These are phyloP conservation scores for Meteorus colon DNA, from an alignment of 2,888 invertebrate genomes.

Conservation along the genomic window DNA sequence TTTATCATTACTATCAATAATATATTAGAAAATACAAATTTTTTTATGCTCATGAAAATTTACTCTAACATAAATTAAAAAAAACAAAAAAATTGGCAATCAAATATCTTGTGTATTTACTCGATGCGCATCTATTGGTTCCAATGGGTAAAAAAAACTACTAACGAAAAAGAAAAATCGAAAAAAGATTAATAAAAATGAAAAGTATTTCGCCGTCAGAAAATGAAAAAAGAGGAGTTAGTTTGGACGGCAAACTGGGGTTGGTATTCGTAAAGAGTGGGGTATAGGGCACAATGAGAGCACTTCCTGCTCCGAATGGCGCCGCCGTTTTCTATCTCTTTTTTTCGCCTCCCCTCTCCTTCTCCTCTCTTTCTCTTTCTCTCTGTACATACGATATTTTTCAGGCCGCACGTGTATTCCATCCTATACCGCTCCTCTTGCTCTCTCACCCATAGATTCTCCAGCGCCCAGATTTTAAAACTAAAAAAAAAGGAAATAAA, in stretches of 20 bases:
- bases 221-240: slow-evolving; percentile 46
- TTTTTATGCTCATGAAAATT: slow-evolving; percentile 42
- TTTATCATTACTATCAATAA: background rate
- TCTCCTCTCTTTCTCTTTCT: slow-evolving; percentile 30
- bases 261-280: slow-evolving; percentile 43
- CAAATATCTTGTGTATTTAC: slow-evolving; percentile 14
- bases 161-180: background rate
- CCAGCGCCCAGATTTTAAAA: slow-evolving; percentile 7
- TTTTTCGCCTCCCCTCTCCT: slow-evolving; percentile 19
- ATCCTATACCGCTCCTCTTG: background rate
- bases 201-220: slow-evolving; percentile 22
- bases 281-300: slow-evolving; percentile 51
- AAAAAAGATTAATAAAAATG: slow-evolving; percentile 37
- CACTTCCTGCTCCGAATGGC: slow-evolving; percentile 52
- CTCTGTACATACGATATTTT: slow-evolving; percentile 40
- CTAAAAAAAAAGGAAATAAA: slow-evolving; percentile 23
- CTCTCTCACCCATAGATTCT: slow-evolving; percentile 3
- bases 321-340: slow-evolving; percentile 45
- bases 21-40: slow-evolving; percentile 1
- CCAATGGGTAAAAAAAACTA: slow-evolving; percentile 5
- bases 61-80: background rate
- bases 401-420: slow-evolving; percentile 14
- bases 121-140: slow-evolving; percentile 14
- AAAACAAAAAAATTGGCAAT: background rate
- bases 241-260: slow-evolving; percentile 39